Evolutionary conservation across 2,888 invertebrate genomes (phyloP).

Genomic region (Phoenoteleia sp.): DNA sequence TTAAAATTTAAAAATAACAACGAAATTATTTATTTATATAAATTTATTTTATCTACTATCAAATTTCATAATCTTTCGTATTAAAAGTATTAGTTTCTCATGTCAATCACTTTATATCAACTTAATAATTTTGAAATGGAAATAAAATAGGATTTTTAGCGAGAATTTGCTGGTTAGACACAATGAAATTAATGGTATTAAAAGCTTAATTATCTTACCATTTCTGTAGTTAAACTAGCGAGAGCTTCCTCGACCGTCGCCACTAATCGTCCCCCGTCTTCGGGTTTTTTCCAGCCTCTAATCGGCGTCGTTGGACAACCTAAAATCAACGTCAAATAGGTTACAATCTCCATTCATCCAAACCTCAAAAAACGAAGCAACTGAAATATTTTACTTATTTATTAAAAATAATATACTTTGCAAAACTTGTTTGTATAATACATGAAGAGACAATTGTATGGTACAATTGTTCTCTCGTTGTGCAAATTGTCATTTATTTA

Average conservation of each 20-base stretch:
- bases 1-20: no score
- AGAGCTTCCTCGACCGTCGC: slow-evolving; percentile 91
- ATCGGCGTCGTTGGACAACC: slow-evolving; percentile 90
- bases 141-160: slow-evolving; percentile 21
- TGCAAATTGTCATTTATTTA: no score
- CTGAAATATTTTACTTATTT: slow-evolving; percentile 14
- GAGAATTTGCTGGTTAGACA: slow-evolving; percentile 19
- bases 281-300: slow-evolving; percentile 81
- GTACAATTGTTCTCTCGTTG: not conserved
- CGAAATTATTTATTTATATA: no score
- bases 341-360: no score
- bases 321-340: slow-evolving; percentile 85
- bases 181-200: slow-evolving; percentile 13
- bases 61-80: no score
- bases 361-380: slow-evolving; percentile 26
- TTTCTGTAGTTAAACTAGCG: slow-evolving; percentile 94
- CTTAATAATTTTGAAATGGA: no score
- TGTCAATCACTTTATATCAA: no score
- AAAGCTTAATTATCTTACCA: slow-evolving; percentile 89
- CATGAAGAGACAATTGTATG: slow-evolving; percentile 50
- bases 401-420: no score
- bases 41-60: no score
- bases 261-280: slow-evolving; percentile 81
- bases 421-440: slow-evolving; percentile 55
- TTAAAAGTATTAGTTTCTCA: no score